Conservation (phyloP, 92 coral and sea anemone genomes). For the Blastomussa wellsi region DNA sequence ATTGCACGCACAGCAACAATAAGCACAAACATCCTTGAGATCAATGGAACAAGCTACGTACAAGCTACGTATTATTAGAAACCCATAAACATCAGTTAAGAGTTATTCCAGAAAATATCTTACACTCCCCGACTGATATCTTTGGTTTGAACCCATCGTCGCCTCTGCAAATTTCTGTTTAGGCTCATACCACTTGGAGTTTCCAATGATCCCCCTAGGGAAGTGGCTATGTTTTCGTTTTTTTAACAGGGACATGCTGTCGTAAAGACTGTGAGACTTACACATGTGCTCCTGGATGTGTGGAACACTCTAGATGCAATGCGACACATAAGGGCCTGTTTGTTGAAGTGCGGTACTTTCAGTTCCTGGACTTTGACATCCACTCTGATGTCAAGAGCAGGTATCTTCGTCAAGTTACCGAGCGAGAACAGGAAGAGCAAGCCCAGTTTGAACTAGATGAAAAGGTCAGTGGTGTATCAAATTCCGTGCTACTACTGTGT, state of each 20-base stretch:
- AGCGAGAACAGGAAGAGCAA: slow-evolving; percentile 80
- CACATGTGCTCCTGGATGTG: slow-evolving; percentile 55
- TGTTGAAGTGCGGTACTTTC: slow-evolving; percentile 86
- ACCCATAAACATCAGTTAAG: too few relatives aligned
- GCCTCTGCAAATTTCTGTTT: too few relatives aligned
- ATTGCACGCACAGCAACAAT: too few relatives aligned
- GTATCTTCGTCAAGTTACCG: slow-evolving; percentile 78
- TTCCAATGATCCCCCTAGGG: too few relatives aligned
- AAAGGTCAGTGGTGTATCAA: slow-evolving; percentile 50
- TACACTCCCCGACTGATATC: too few relatives aligned
- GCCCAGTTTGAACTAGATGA: slow-evolving; percentile 74
- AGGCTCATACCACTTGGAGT: too few relatives aligned
- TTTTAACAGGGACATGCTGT: slow-evolving; percentile 45
- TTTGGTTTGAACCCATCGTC: too few relatives aligned
- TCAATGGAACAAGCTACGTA: too few relatives aligned
- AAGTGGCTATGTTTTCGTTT: neutral
- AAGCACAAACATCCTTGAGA: too few relatives aligned
- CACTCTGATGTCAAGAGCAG: slow-evolving; percentile 75
- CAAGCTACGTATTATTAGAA: too few relatives aligned
- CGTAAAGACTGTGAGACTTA: slow-evolving; percentile 57
- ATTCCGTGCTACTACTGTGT: neutral
- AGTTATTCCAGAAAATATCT: too few relatives aligned
- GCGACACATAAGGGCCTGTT: slow-evolving; percentile 78
- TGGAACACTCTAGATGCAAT: slow-evolving; percentile 57
- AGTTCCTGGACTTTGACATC: slow-evolving; percentile 79